A percentile compares a stretch with the other conserved stretches of the same genome.
Evolutionary conservation across 2,797 vertebrate genomes (phyloP).

Genomic region (Myotis daubentonii): DNA sequence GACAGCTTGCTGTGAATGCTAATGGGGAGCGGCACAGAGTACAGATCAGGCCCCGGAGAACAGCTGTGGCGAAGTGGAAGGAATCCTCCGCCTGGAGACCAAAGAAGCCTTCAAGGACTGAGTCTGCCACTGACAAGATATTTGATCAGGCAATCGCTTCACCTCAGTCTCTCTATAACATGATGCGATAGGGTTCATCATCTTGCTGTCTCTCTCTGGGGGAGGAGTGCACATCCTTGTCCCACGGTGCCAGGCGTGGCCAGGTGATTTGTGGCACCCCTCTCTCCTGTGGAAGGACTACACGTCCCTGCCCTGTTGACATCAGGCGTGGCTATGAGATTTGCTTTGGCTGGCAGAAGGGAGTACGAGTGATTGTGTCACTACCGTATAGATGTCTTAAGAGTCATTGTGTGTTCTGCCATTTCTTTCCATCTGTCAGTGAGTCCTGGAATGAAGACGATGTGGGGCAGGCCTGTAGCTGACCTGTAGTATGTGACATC

Average conservation of each 20-base stretch:
- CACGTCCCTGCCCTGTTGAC: neutral
- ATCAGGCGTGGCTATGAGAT: constrained; percentile 24
- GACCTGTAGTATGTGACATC: neutral
- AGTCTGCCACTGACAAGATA: neutral
- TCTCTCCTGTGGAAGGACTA: neutral
- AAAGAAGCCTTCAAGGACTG: neutral
- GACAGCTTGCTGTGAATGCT: neutral
- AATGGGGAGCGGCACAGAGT: neutral
- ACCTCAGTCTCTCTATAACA: neutral
- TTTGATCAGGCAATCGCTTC: neutral
- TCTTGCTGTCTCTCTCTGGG: neutral
- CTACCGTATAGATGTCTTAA: neutral
- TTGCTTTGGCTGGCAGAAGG: constrained; percentile 38
- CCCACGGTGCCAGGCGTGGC: neutral
- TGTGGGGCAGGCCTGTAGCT: neutral
- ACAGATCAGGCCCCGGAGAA: neutral
- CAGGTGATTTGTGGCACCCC: constrained; percentile 1
- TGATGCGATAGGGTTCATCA: neutral
- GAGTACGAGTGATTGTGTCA: neutral
- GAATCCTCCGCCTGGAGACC: neutral
- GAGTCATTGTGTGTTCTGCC: neutral
- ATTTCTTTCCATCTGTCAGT: neutral
- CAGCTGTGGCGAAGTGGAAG: neutral
- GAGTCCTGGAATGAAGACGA: neutral
- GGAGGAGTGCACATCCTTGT: neutral